Evolutionary conservation across 2,113 vertebrate species (phyloP).

Genomic region (human (Homo sapiens)): GRCh38 chr7:18795001-18795500

Average conservation of each 20-base stretch:
- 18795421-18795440: background rate
- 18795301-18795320: background rate
- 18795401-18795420: background rate
- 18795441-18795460: background rate
- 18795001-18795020: background rate
- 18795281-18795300: background rate
- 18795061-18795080: slow-evolving; percentile 15
- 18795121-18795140: background rate
- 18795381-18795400: background rate
- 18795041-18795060: background rate
- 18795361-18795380: background rate
- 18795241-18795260: background rate
- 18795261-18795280: background rate
- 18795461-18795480: background rate
- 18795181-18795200: slow-evolving; percentile 46
- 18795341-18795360: background rate
- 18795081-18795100: slow-evolving; percentile 42
- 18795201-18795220: background rate
- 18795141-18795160: slow-evolving; percentile 59
- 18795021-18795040: background rate
- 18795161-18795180: slow-evolving; percentile 53
- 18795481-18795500: background rate
- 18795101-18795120: slow-evolving; percentile 50
- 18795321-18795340: background rate
- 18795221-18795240: background rate